These are phyloP conservation scores for Gallinago jamesoni DNA, from an alignment of 2,113 vertebrate species.

Conservation along the genomic window DNA sequence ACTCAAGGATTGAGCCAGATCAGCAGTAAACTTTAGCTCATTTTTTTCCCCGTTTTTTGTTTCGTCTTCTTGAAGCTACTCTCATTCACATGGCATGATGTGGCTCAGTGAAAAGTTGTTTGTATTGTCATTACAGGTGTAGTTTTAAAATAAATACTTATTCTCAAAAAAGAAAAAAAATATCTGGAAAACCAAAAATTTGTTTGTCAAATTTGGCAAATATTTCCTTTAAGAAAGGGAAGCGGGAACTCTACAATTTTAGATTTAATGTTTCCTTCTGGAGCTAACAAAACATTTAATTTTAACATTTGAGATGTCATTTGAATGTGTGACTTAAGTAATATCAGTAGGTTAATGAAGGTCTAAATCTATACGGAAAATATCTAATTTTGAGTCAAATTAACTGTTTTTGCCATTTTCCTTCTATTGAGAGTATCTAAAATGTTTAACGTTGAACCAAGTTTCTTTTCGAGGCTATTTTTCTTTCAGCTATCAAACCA, in stretches of 20 bases:
- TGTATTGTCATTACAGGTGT: neutral
- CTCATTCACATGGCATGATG: neutral
- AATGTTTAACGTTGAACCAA: neutral
- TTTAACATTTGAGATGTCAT: neutral
- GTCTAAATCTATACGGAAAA: neutral
- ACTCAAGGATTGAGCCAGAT: neutral
- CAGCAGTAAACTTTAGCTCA: neutral
- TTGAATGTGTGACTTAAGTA: neutral
- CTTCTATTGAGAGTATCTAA: neutral
- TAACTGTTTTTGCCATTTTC: neutral
- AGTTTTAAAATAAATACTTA: neutral
- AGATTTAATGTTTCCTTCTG: neutral
- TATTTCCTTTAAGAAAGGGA: neutral
- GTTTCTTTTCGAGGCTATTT: neutral
- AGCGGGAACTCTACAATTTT: neutral
- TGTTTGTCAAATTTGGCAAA: neutral
- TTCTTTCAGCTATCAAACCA: neutral
- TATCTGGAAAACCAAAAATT: neutral
- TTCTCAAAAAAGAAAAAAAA: neutral
- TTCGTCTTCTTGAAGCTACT: neutral
- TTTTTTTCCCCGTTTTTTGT: neutral
- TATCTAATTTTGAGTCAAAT: neutral
- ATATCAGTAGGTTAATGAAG: neutral
- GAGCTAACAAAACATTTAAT: neutral
- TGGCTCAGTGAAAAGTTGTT: neutral